Evolutionary conservation across 2,113 vertebrate species (phyloP).

Genomic region (Serilophus lunatus): DNA sequence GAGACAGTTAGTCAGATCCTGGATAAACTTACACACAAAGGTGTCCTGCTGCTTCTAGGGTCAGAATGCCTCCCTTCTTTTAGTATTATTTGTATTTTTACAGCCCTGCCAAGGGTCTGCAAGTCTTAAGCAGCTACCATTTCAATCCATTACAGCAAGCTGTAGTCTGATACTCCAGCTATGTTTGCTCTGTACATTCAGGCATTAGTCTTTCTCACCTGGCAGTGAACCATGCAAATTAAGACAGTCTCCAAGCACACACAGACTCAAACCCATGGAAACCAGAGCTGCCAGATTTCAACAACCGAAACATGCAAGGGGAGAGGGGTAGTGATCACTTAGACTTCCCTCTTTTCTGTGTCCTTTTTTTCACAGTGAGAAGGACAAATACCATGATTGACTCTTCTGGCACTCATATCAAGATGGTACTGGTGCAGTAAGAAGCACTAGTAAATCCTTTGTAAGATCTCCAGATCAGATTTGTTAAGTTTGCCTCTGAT

Average conservation of each 20-base stretch:
- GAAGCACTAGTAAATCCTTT: not conserved
- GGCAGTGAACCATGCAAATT: constrained; percentile 36
- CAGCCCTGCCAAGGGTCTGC: constrained; percentile 20
- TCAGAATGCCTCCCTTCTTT: constrained; percentile 13
- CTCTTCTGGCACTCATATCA: not conserved
- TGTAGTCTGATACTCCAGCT: constrained; percentile 34
- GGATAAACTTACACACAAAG: not conserved
- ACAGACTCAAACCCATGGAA: not conserved
- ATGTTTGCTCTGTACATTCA: constrained; percentile 1
- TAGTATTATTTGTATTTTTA: constrained; percentile 28
- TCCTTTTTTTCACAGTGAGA: not conserved
- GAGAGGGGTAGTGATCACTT: not conserved
- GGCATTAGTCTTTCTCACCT: constrained; percentile 40
- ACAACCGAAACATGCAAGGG: not conserved
- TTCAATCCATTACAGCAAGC: constrained; percentile 8
- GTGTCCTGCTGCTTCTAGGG: not conserved
- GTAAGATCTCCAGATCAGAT: not conserved
- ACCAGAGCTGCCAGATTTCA: constrained; percentile 18
- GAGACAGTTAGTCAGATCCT: constrained; percentile 26
- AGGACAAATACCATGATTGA: not conserved
- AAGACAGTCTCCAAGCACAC: constrained; percentile 4
- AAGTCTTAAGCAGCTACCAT: constrained; percentile 49
- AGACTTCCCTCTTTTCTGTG: not conserved
- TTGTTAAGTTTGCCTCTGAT: not conserved
- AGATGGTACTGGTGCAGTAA: not conserved